Percentiles rank a stretch among this genome's conserved stretches.
phyloP scores from a whole-genome alignment of 2,888 invertebrate genomes.

The Dastarcus helophoroides region DNA sequence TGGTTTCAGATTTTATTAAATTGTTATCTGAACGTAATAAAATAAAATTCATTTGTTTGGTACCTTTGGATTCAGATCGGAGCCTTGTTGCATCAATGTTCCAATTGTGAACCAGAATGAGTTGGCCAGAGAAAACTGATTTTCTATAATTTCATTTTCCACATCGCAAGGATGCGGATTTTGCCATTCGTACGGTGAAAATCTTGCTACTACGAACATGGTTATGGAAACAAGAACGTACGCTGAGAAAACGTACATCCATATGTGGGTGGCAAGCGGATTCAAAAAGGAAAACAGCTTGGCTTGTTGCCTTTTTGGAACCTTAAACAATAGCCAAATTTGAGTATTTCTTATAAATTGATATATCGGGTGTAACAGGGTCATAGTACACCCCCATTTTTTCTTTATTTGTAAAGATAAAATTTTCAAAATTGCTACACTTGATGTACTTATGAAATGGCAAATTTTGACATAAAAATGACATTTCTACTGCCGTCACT shows the following conservation, averaged over 20 bases:
- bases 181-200: conserved; percentile 73
- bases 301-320: conserved; percentile 57
- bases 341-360: no score
- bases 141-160: conserved; percentile 52
- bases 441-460: no score
- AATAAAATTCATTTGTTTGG: conserved; percentile 10
- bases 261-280: conserved; percentile 75
- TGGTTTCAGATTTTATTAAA: no score
- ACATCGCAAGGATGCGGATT: conserved; percentile 59
- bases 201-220: conserved; percentile 68
- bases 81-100: conserved; percentile 80
- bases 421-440: no score
- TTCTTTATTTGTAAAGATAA: no score
- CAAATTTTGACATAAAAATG: no score
- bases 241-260: conserved; percentile 72
- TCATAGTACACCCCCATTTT: no score
- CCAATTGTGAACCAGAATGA: conserved; percentile 83
- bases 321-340: no score
- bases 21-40: neutral
- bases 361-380: no score
- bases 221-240: conserved; percentile 68
- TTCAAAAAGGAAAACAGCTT: conserved; percentile 78
- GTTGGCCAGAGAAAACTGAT: conserved; percentile 73
- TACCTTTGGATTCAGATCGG: conserved; percentile 67
- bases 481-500: no score